phyloP scores from a whole-genome alignment of 1,140 invertebrate species.

The Musca vetustissima region DNA sequence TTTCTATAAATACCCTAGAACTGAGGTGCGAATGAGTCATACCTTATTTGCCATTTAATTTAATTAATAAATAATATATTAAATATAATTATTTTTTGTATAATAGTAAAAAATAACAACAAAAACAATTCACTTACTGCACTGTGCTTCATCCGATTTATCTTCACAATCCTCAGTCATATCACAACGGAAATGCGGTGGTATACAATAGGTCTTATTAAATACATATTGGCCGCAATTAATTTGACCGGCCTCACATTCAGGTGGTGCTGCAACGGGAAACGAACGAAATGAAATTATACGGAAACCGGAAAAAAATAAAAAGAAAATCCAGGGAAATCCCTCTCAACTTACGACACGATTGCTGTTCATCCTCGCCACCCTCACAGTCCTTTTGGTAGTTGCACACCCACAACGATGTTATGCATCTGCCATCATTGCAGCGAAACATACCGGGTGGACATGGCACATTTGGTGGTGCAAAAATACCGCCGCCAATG shows the following conservation, averaged over 20 bases:
- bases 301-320: not conserved
- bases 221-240: slow-evolving; percentile 88
- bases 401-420: slow-evolving; percentile 81
- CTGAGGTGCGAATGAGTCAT: too few species aligned
- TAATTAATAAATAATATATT: not conserved
- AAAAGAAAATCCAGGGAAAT: slow-evolving; percentile 9
- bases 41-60: too few species aligned
- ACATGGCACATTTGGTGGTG: slow-evolving; percentile 55
- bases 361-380: slow-evolving; percentile 86
- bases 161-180: slow-evolving; percentile 92
- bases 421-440: slow-evolving; percentile 84
- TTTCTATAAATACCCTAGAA: too few species aligned
- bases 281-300: slow-evolving; percentile 15
- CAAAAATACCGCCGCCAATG: slow-evolving; percentile 31
- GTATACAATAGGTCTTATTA: slow-evolving; percentile 92
- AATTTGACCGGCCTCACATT: slow-evolving; percentile 82
- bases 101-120: not conserved
- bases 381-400: slow-evolving; percentile 87
- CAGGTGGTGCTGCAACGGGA: slow-evolving; percentile 75
- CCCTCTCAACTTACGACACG: slow-evolving; percentile 79
- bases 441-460: slow-evolving; percentile 76
- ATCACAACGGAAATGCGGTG: slow-evolving; percentile 87
- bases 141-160: slow-evolving; percentile 89
- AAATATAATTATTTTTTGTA: not conserved
- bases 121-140: slow-evolving; percentile 72